phyloP scores from a whole-genome alignment of 2,113 vertebrate species.

The Bucco capensis region DNA sequence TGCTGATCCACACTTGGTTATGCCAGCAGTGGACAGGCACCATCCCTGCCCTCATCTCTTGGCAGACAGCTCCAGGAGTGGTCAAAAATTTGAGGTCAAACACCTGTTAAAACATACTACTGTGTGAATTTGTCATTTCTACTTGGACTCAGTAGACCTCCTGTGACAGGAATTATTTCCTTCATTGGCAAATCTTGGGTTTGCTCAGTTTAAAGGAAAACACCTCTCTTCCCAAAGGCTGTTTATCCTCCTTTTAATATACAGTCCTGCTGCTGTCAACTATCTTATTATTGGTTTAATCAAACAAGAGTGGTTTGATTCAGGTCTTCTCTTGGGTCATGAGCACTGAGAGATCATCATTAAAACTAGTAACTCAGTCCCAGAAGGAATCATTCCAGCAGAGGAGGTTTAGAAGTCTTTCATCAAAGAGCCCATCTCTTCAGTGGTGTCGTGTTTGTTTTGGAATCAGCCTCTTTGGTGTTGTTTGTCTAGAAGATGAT shows the following conservation, averaged over 20 bases:
- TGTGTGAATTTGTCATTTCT: background rate
- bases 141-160: background rate
- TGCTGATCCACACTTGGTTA: accelerated
- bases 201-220: background rate
- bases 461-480: background rate
- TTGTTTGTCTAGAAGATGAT: background rate
- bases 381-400: background rate
- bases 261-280: background rate
- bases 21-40: background rate
- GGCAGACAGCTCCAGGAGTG: background rate
- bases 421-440: background rate
- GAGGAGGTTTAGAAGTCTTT: background rate
- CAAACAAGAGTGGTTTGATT: background rate
- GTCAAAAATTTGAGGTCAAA: background rate
- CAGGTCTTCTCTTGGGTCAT: background rate
- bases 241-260: background rate
- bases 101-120: background rate
- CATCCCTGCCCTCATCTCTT: background rate
- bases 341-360: background rate
- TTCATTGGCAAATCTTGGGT: background rate
- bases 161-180: accelerated
- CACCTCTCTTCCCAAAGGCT: background rate
- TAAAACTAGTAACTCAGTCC: background rate
- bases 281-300: background rate
- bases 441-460: background rate